phyloP scores from a whole-genome alignment of 2,113 vertebrate genomes.

The Emydura subglobosa region DNA sequence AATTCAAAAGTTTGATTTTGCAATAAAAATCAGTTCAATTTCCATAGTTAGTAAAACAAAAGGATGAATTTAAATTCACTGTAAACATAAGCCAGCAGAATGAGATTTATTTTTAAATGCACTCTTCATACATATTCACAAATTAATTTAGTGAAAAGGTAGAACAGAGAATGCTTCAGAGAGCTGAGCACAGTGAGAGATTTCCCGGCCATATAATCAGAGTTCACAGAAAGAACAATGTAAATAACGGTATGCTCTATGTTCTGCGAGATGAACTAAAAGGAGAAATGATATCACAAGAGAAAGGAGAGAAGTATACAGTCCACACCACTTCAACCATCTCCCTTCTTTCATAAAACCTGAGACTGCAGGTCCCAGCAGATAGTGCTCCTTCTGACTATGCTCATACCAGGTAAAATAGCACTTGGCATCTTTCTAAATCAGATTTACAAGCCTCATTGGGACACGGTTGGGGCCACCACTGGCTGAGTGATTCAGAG shows the following conservation, averaged over 20 bases:
- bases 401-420: no score
- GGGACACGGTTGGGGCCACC: no score
- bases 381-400: no score
- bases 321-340: no score
- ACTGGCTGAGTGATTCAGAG: no score
- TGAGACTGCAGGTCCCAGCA: no score
- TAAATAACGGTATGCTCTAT: neutral
- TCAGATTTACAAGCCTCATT: no score
- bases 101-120: neutral
- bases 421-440: no score
- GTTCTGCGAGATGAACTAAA: neutral
- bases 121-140: neutral
- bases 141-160: neutral
- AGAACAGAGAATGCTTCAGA: neutral
- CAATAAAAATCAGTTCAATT: neutral
- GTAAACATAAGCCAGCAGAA: neutral
- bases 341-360: no score
- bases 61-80: neutral
- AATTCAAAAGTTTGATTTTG: neutral
- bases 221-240: neutral
- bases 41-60: neutral
- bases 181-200: neutral
- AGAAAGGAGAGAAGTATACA: neutral
- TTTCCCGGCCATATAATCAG: neutral
- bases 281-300: neutral